Conservation (phyloP, 2,888 invertebrate genomes). For the Suillia variegata region DNA sequence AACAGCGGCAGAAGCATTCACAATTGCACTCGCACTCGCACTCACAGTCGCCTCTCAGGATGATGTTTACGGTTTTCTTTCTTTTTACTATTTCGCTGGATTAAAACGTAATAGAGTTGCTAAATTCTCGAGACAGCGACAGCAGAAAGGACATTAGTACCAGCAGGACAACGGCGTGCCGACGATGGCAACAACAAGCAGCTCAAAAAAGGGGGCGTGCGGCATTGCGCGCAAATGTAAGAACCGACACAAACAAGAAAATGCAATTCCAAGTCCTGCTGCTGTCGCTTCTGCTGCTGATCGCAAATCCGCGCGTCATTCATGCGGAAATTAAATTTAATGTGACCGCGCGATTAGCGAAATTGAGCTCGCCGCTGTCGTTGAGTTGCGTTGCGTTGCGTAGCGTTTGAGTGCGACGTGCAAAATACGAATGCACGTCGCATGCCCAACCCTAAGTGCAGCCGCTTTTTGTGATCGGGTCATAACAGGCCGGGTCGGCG, state of each 20-base stretch:
- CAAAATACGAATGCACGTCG: too few species aligned
- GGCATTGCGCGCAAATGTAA: too few species aligned
- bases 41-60: neutral
- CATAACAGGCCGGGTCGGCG: too few species aligned
- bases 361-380: too few species aligned
- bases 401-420: too few species aligned
- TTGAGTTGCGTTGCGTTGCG: too few species aligned
- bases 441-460: too few species aligned
- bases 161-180: neutral
- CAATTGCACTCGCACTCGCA: too few species aligned
- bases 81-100: neutral
- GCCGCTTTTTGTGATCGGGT: too few species aligned
- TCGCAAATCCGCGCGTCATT: neutral
- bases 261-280: neutral
- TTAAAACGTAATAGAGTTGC: neutral
- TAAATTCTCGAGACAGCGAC: neutral
- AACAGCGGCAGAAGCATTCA: too few species aligned
- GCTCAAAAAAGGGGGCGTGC: neutral
- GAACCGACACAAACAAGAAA: too few species aligned
- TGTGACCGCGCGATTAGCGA: neutral
- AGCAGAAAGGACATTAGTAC: neutral
- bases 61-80: neutral
- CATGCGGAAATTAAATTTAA: constrained; percentile 10
- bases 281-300: neutral
- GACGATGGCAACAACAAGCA: neutral